These are phyloP conservation scores for Enteromius paludinosus DNA, from an alignment of 2,797 vertebrate species.

Conservation along the genomic window DNA sequence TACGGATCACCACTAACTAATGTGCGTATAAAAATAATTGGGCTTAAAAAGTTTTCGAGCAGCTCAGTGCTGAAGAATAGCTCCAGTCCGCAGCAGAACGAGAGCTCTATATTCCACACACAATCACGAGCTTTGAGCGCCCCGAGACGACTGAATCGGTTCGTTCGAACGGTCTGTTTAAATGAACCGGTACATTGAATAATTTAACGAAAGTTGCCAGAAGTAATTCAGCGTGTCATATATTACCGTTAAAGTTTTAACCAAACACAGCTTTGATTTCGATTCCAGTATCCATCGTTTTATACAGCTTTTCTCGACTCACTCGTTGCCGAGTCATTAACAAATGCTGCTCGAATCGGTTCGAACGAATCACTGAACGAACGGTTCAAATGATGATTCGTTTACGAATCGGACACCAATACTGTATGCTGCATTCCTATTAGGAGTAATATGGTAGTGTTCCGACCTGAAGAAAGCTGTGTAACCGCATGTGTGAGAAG, in stretches of 20 bases:
- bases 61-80: slow-evolving; percentile 8
- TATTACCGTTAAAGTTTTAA: neutral
- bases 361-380: slow-evolving; percentile 5
- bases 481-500: slow-evolving; percentile 19
- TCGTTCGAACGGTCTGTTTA: neutral
- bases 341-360: neutral
- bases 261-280: neutral
- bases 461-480: neutral
- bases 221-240: neutral
- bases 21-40: neutral
- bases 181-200: neutral
- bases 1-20: neutral
- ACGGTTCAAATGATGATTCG: neutral
- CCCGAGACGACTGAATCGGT: neutral
- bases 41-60: neutral
- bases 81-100: neutral
- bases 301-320: neutral
- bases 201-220: neutral
- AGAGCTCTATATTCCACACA: neutral
- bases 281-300: neutral
- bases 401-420: neutral
- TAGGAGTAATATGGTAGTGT: slow-evolving; percentile 38
- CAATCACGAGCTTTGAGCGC: neutral
- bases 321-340: slow-evolving; percentile 6
- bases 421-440: slow-evolving; percentile 11